These are phyloP conservation scores for Cosmia trapezina DNA, from an alignment of 2,888 invertebrate genomes.

Conservation along the genomic window DNA sequence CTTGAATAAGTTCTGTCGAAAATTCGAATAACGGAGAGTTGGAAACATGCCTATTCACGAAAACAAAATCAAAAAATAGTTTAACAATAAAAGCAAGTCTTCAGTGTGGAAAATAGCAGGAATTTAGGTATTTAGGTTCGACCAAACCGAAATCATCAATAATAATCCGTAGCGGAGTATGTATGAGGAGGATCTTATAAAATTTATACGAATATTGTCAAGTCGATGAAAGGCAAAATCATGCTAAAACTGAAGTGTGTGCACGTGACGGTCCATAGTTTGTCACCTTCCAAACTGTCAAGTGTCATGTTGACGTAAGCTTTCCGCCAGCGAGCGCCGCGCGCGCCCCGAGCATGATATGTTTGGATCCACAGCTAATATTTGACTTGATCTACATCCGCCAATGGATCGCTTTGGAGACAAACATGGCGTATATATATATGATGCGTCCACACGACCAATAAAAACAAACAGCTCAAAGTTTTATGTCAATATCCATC, in stretches of 20 bases:
- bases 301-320: not conserved
- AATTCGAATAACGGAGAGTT: too few species aligned
- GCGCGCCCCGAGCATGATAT: not conserved
- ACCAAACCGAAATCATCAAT: too few species aligned
- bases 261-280: not conserved
- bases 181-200: too few species aligned
- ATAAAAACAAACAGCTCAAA: conserved; percentile 34
- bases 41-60: too few species aligned
- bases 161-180: too few species aligned
- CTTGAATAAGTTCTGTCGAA: too few species aligned
- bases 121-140: too few species aligned
- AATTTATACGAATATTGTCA: not conserved
- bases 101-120: too few species aligned
- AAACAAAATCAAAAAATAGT: too few species aligned
- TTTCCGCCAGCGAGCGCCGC: not conserved
- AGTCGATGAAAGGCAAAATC: not conserved
- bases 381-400: conserved; percentile 53
- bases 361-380: conserved; percentile 36
- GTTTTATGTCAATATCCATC: conserved; percentile 27
- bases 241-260: conserved; percentile 9
- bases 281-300: conserved; percentile 3
- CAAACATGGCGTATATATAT: conserved; percentile 20
- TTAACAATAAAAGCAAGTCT: too few species aligned
- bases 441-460: not conserved
- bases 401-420: conserved; percentile 28